These are phyloP conservation scores for Argyresthia goedartella DNA, from an alignment of 2,888 invertebrate species.

Conservation along the genomic window DNA sequence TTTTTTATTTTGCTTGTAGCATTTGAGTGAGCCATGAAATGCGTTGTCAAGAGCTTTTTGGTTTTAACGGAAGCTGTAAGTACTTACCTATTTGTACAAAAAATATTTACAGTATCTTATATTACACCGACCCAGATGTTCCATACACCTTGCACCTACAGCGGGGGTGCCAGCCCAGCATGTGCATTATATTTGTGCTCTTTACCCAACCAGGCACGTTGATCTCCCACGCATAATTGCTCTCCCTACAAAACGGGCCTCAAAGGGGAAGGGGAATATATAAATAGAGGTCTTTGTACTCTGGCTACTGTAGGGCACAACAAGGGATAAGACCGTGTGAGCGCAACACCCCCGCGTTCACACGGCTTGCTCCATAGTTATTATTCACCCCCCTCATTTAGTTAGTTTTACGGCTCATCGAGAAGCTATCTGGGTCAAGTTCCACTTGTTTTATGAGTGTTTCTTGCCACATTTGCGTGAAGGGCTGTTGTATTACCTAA, in stretches of 20 bases:
- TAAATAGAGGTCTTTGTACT: conserved; percentile 10
- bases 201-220: conserved; percentile 20
- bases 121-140: not conserved
- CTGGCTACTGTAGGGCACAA: not conserved
- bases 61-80: no score
- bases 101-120: not conserved
- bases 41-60: no score
- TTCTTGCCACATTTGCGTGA: no score
- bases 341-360: conserved; percentile 39
- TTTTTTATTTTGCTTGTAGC: no score
- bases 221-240: conserved; percentile 21
- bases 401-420: conserved; percentile 8
- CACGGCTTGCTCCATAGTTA: conserved; percentile 24
- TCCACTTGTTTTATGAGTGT: not conserved
- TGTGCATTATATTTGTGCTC: conserved; percentile 33
- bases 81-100: not conserved
- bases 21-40: no score
- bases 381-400: conserved; percentile 6
- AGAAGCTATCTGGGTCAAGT: conserved; percentile 7
- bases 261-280: conserved; percentile 12
- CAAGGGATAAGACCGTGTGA: conserved; percentile 27
- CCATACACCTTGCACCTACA: conserved; percentile 32
- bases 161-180: conserved; percentile 30
- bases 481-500: no score
- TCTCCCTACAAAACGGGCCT: not conserved